These are phyloP conservation scores for Neria commutata DNA, from an alignment of 2,888 invertebrate species.

Conservation along the genomic window DNA sequence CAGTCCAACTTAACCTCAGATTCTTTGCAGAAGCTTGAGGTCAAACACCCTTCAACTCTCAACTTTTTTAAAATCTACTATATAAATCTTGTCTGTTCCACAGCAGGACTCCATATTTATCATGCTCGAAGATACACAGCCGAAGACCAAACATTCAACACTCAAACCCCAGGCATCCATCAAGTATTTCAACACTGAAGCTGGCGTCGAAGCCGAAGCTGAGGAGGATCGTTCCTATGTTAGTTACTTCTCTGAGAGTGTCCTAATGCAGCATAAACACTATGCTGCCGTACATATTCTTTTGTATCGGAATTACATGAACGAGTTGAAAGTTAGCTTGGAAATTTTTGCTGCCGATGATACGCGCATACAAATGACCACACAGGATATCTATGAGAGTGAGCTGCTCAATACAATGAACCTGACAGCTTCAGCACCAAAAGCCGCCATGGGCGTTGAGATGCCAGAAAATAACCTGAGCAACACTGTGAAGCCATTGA, in stretches of 20 bases:
- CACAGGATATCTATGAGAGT: background rate
- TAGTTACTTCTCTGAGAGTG: conserved; percentile 29
- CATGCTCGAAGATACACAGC: too few relatives aligned
- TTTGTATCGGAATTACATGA: conserved; percentile 9
- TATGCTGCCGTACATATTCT: conserved; percentile 41
- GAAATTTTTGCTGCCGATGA: conserved; percentile 38
- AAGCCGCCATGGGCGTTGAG: too few relatives aligned
- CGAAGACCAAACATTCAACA: too few relatives aligned
- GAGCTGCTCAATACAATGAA: too few relatives aligned
- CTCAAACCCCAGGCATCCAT: too few relatives aligned
- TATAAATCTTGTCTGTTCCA: too few relatives aligned
- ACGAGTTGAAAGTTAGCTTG: conserved; percentile 6
- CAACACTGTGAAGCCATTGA: background rate
- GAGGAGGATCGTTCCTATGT: conserved; percentile 22
- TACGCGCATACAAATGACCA: conserved; percentile 31
- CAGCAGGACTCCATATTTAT: too few relatives aligned
- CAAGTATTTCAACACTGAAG: background rate
- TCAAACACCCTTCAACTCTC: too few relatives aligned
- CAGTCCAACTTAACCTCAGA: background rate
- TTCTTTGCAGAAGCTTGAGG: background rate
- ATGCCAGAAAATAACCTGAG: background rate
- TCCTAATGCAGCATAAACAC: conserved; percentile 36
- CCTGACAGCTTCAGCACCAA: too few relatives aligned
- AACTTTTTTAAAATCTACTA: too few relatives aligned
- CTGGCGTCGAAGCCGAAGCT: background rate